Evolutionary conservation across 2,113 vertebrate species (phyloP), one percentile per base, ranked within the genome.

Genomic region (Australoheros scitulus): DNA sequence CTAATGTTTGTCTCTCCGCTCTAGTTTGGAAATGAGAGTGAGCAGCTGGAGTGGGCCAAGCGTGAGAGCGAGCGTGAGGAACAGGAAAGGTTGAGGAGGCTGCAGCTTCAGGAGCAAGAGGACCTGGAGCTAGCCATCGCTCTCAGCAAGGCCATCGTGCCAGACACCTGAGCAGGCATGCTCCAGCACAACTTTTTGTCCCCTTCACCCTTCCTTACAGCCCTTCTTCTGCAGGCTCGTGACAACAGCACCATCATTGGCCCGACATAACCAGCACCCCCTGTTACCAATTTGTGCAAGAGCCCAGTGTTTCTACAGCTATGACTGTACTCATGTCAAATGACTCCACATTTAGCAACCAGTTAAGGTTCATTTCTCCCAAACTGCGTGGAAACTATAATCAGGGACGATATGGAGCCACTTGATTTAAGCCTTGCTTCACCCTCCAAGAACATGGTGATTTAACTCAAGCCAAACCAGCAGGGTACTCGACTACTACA

Each of bases 41-140:
- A 98, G 94, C 97, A 99, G 95, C 94, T 99, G 95, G 97, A 97
- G 1, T 98, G 98, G 98, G 98, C 97, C 60, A 99, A 97, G 92
- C 92, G 95, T 1, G 98, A 99, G 95, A 98, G 97, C 11, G 96
- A 98, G 85, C 96, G 96, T 59, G 97, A 97, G 34, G 98, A 99
- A 93, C 96, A 96, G 91, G 98, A 98, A 82, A 90, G 98, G 79
- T 90, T 97, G 90, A 96, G 96, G 9, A 95, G 96, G 15, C 92
- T 99, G 87, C 93, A 94, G 84, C 95, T 97, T 15, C 97, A 98
- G 90, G 98, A 99, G 7, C 97, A 98, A 87, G 96, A 98, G 85
- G 98, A 99, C 90, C 96, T 99, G 72, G 97, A 98, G 86, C 60
- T 99, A 93, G 98, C 98, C 87, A 97, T 99, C 36, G 97, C 98